Conservation (phyloP, 2,888 invertebrate genomes). For the Netelia fuscicornis region DNA sequence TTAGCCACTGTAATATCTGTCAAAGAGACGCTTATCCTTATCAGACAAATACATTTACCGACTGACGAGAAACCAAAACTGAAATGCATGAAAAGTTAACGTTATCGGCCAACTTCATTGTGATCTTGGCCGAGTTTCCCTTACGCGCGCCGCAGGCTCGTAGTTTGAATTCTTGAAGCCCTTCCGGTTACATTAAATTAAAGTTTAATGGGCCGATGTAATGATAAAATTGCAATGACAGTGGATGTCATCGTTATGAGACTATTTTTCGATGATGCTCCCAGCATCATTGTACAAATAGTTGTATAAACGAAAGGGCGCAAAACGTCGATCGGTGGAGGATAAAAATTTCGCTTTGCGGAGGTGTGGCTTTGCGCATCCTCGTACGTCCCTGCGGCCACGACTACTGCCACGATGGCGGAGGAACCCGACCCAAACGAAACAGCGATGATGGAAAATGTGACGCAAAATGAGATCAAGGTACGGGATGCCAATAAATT, state of each 20-base stretch:
- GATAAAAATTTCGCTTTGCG: constrained; percentile 21
- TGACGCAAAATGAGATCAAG: constrained; percentile 79
- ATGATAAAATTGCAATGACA: not conserved
- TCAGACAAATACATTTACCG: too few species aligned
- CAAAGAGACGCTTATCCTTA: too few species aligned
- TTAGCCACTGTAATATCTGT: too few species aligned
- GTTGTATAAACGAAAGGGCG: not conserved
- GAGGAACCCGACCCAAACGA: constrained; percentile 81
- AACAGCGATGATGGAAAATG: constrained; percentile 81
- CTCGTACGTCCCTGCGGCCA: constrained; percentile 76
- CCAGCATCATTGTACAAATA: not conserved
- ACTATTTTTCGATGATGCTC: not conserved
- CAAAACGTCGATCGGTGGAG: not conserved
- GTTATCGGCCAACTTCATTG: too few species aligned
- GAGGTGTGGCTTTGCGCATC: constrained; percentile 26
- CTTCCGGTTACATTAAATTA: not conserved
- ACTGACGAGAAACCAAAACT: too few species aligned
- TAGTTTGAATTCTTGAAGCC: not conserved
- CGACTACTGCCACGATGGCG: constrained; percentile 84
- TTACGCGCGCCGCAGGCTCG: not conserved
- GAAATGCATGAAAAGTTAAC: too few species aligned
- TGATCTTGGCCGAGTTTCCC: too few species aligned
- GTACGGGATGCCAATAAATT: constrained; percentile 71
- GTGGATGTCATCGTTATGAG: not conserved
- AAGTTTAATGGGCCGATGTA: not conserved